Percentiles rank a stretch among this genome's conserved stretches.
Evolutionary conservation across 2,888 invertebrate genomes (phyloP).

Genomic region (Eristalis arbustorum): DNA sequence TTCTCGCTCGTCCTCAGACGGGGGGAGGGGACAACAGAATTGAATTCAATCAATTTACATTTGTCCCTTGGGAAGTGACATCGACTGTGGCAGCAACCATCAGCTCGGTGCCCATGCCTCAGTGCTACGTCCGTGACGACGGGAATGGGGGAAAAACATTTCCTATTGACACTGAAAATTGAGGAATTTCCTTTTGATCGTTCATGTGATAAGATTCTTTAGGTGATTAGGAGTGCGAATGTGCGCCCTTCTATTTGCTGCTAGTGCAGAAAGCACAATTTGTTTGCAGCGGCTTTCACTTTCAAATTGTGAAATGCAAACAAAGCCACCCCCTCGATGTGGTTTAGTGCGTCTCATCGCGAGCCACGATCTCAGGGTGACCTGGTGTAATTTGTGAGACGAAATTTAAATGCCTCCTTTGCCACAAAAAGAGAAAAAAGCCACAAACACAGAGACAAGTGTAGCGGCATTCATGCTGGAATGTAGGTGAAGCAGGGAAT

Average conservation of each 20-base stretch:
- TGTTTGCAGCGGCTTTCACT: conserved; percentile 55
- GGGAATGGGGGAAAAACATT: conserved; percentile 49
- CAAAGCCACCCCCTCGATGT: background rate
- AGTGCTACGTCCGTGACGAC: background rate
- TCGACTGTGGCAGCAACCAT: conserved; percentile 7
- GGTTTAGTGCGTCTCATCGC: background rate
- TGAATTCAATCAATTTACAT: conserved; percentile 70
- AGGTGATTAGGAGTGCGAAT: conserved; percentile 62
- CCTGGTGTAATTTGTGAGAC: background rate
- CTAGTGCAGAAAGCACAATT: conserved; percentile 55
- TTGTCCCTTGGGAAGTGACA: conserved; percentile 43
- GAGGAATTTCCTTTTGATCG: conserved; percentile 68
- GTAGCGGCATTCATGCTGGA: background rate
- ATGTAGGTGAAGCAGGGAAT: background rate
- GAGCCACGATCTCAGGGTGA: background rate
- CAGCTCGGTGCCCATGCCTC: background rate
- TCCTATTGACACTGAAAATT: conserved; percentile 65
- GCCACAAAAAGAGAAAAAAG: background rate
- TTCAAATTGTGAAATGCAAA: conserved; percentile 54
- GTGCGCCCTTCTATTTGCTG: conserved; percentile 63
- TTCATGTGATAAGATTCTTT: conserved; percentile 61
- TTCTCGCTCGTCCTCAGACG: background rate
- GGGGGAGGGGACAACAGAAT: conserved; percentile 28
- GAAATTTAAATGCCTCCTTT: background rate
- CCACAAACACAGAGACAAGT: background rate